Evolutionary conservation across 2,888 invertebrate genomes (phyloP).

Genomic region (Drosophila nigritarsus): DNA sequence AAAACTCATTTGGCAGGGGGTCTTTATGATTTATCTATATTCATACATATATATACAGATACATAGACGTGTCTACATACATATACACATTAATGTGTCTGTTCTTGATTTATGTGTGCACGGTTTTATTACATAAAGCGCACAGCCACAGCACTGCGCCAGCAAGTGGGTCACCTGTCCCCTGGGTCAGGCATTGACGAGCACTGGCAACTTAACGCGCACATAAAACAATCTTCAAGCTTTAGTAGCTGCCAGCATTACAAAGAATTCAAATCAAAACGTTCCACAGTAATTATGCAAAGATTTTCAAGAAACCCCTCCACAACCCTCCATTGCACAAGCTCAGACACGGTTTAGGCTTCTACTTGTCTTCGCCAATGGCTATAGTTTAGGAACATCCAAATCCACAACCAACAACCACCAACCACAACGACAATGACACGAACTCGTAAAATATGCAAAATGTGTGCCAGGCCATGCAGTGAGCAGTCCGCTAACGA

Average conservation of each 20-base stretch:
- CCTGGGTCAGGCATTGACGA: constrained; percentile 68
- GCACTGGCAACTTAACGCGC: constrained; percentile 48
- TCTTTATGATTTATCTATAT: constrained; percentile 49
- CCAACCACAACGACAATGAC: constrained; percentile 59
- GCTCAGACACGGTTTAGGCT: constrained; percentile 35
- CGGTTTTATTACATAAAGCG: constrained; percentile 37
- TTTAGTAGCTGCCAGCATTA: constrained; percentile 60
- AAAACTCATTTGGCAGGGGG: constrained; percentile 78
- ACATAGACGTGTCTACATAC: constrained; percentile 14
- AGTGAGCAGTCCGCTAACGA: constrained; percentile 71
- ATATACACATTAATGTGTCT: constrained; percentile 63
- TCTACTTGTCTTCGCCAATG: constrained; percentile 40
- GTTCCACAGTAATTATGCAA: constrained; percentile 76
- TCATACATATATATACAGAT: constrained; percentile 2
- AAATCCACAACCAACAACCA: constrained; percentile 22
- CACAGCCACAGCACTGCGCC: constrained; percentile 1
- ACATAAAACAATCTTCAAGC: constrained; percentile 54
- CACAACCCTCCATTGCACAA: constrained; percentile 59
- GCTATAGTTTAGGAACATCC: constrained; percentile 57
- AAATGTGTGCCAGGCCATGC: constrained; percentile 80
- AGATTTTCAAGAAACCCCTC: constrained; percentile 58
- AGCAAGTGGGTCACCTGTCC: constrained; percentile 77
- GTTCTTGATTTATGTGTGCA: constrained; percentile 74
- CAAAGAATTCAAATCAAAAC: constrained; percentile 71
- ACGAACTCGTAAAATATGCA: constrained; percentile 82